Base-by-base conservation (phyloP, 1,140 invertebrate genomes). In the Sarcophaga peregrina region DNA sequence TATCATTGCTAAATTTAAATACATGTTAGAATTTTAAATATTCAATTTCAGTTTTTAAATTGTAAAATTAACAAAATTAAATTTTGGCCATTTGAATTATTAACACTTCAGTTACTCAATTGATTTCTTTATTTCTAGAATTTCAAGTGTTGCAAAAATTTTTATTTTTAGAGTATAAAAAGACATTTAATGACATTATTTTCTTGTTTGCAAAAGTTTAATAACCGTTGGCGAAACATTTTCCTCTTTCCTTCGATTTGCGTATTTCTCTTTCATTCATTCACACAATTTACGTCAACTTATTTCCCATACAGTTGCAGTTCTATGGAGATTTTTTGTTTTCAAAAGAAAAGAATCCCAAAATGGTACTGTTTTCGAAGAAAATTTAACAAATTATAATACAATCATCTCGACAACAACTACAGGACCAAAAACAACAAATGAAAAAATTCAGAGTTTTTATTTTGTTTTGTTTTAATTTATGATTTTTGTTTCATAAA, bases 351-450 rank as follows among this genome's bases (percentile, higher is more conserved):
- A 9, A 54, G 3, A n/a, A 13, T 13, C 15, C 0, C 11, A 58
- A n/a, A 58, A 58, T n/a, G n/a, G n/a, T 15, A 58, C 13, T 3
- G 13, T 58, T n/a, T 58, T 58, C n/a, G 13, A 13, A 58, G 7
- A 11, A 58, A 58, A 68, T 68, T 68, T 68, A 68, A 68, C 54
- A 68, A 68, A 68, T 68, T 68, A 68, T 25, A 68, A 25, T 68
- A 68, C 62, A 68, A 68, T 68, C 62, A 68, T n/a, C 62, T 68
- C 17, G 5, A 68, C n/a, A 25, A n/a, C 3, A 68, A 52, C 50
- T 10, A 9, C 50, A 10, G 50, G 0, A 52, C 2, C 13, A 52
- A 52, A 1, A 3, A 37, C 25, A 37, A 37, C 25, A 37, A 2
- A 4, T 37, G 4, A 37, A 37, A 4, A 37, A 37, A 37, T 37